A percentile compares a stretch with the other conserved stretches of the same genome.
Conservation (phyloP, 1,140 invertebrate species). For the Capitella teleta region DNA sequence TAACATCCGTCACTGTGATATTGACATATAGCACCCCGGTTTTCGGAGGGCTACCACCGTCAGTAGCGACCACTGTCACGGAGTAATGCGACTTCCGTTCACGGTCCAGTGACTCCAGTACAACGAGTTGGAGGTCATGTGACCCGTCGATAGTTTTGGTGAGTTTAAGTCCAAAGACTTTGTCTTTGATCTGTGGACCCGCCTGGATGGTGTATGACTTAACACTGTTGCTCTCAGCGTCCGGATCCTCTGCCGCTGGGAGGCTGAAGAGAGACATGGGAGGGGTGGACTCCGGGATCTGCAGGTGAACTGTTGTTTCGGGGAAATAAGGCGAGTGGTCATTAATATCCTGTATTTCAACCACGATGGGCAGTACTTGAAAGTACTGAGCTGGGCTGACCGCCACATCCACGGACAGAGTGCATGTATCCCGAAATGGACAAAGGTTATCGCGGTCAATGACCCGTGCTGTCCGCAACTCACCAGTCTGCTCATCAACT, state of each 20-base stretch:
- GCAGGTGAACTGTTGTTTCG: background rate
- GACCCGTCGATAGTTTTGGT: background rate
- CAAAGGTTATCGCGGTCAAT: conserved; percentile 12
- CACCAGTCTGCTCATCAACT: background rate
- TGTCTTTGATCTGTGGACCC: background rate
- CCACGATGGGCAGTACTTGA: conserved; percentile 6
- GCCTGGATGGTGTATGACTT: conserved; percentile 1
- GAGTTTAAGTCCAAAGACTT: conserved; percentile 1
- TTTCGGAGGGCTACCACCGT: conserved; percentile 9
- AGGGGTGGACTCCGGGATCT: conserved; percentile 5
- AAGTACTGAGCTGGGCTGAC: conserved; percentile 5
- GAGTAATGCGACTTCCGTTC: background rate
- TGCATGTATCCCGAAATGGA: conserved; percentile 1
- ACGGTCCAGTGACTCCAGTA: conserved; percentile 1
- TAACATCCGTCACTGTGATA: conserved; percentile 9
- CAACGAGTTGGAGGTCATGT: background rate
- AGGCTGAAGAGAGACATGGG: conserved; percentile 11
- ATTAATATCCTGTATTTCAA: conserved; percentile 11
- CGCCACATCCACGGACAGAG: conserved; percentile 2
- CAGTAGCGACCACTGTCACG: conserved; percentile 2
- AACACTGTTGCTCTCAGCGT: conserved; percentile 5
- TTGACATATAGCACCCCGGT: conserved; percentile 5
- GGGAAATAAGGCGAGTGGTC: conserved; percentile 12
- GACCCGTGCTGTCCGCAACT: background rate
- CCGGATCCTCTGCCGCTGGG: conserved; percentile 16